phyloP scores from a whole-genome alignment of 1,140 invertebrate species.

The Acromyrmex charruanus region DNA sequence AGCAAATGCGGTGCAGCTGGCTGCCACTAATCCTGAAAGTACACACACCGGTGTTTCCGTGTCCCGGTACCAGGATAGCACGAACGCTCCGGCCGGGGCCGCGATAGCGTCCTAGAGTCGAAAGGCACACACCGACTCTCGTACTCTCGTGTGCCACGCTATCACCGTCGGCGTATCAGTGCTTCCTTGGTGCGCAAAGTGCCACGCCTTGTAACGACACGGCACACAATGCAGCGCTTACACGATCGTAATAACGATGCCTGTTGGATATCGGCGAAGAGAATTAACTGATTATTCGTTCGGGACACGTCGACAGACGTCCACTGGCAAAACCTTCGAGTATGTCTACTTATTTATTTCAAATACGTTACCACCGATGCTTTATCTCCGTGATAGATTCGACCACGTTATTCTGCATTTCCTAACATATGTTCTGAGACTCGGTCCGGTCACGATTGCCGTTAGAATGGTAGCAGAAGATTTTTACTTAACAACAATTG shows the following conservation, averaged over 20 bases:
- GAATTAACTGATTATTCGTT: constrained; percentile 53
- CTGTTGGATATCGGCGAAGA: constrained; percentile 42
- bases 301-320: constrained; percentile 21
- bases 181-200: constrained; percentile 68
- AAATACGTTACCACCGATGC: constrained; percentile 23
- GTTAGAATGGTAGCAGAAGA: constrained; percentile 4
- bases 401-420: constrained; percentile 38
- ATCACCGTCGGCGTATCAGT: constrained; percentile 67
- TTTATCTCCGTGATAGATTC: constrained; percentile 48
- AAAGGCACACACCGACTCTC: constrained; percentile 64
- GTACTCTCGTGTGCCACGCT: constrained; percentile 53
- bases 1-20: constrained; percentile 42
- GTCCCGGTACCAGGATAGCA: constrained; percentile 54
- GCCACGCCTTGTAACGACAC: constrained; percentile 75
- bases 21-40: constrained; percentile 52
- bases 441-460: constrained; percentile 28
- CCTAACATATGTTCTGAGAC: constrained; percentile 39
- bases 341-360: constrained; percentile 26
- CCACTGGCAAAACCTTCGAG: background rate
- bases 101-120: constrained; percentile 52
- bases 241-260: constrained; percentile 59
- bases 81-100: constrained; percentile 25
- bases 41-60: constrained; percentile 34
- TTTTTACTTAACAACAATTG: constrained; percentile 13
- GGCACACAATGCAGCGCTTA: constrained; percentile 68